Conservation (phyloP, 2,113 vertebrate species). For the Macquaria australasica region DNA sequence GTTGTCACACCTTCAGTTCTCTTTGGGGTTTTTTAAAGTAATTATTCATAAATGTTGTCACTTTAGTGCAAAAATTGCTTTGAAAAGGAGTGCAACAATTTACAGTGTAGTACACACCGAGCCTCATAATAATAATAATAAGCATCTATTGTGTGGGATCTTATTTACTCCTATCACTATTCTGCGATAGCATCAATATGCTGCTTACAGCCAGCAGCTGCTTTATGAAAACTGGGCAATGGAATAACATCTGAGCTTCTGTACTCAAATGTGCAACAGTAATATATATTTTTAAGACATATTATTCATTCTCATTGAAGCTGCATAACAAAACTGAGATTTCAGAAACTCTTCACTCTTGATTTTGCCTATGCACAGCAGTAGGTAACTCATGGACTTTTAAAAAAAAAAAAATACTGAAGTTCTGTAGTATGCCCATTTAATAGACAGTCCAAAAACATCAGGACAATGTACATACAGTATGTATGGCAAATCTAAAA, state of each 20-base stretch:
- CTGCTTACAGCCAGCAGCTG: background rate
- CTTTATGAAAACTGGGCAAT: background rate
- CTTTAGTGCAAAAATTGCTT: background rate
- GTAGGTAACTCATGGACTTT: background rate
- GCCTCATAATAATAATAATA: no score
- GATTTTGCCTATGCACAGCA: background rate
- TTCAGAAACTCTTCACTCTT: background rate
- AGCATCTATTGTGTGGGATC: background rate
- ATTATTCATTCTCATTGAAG: background rate
- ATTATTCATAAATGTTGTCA: background rate
- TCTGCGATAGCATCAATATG: background rate
- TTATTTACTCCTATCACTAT: background rate
- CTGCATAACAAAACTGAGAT: background rate
- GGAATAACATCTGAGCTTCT: background rate
- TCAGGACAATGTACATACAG: constrained; percentile 66
- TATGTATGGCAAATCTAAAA: constrained; percentile 65
- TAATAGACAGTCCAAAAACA: constrained; percentile 71
- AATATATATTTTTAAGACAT: background rate
- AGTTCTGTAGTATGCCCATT: constrained; percentile 64
- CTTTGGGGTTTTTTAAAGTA: background rate
- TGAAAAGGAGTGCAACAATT: constrained; percentile 1
- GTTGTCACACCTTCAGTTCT: background rate
- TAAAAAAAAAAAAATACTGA: constrained; percentile 13
- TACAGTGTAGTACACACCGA: background rate
- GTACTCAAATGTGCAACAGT: background rate